Evolutionary conservation across 1,140 invertebrate genomes (phyloP), one percentile per base, ranked within the genome.

Genomic region (Acromyrmex charruanus): DNA sequence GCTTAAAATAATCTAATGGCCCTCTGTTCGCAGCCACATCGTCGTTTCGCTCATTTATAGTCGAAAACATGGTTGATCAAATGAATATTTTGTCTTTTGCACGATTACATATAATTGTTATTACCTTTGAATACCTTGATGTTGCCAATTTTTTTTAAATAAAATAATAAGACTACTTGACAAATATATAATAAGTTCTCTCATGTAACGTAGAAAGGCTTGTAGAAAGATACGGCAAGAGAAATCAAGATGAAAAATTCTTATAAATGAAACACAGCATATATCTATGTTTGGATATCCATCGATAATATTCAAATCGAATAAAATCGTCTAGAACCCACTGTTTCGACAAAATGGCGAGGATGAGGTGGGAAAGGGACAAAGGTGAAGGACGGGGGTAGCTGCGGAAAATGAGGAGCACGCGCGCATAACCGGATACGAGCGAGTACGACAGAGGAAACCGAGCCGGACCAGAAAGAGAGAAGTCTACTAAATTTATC

Each of bases 401-500:
- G 55, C 18, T 28, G 69, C 53, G 35, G 63, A 16, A 51, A 61
- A 75, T 51, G 49, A 28, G 82, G 63, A 49, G 49, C 74, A 31
- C 68, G 51, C 80, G 68, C 68, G 68, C 35, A 21, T 28, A 85
- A 53, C 81, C 81, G 75, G 77, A 68, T 59, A 51, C 53, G 63
- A 61, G 84, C 12, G 85, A 71, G 53, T 16, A 55, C 28, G 53
- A 61, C 4, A 49, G 44, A 53, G 71, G 28, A 77, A 53, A 55
- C 68, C 21, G 51, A 44, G 44, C 68, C 65, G 59, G 53, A 35
- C 5, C 16, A 72, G 77, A 72, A 77, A 91, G 84, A 88, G 88
- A 89, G 89, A 82, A 86, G 61, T 92, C 90, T 89, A 93, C 91
- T 94, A 94, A 94, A 94, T 94, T 94, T 94, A 94, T 94, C 93